These are phyloP conservation scores for Drosophila antonietae DNA, from an alignment of 2,888 invertebrate species.

Conservation along the genomic window DNA sequence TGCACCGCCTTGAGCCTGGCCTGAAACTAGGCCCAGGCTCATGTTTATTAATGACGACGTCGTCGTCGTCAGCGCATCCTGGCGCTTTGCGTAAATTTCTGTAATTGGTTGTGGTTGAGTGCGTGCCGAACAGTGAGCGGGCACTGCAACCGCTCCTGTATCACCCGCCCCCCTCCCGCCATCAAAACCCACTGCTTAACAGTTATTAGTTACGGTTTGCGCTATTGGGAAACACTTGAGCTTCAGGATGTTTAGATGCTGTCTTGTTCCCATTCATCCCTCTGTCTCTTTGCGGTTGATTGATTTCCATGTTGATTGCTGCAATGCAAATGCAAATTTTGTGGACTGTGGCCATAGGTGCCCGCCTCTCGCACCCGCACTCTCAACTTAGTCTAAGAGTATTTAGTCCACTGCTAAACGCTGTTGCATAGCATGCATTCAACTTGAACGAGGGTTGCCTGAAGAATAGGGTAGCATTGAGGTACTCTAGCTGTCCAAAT, in stretches of 20 bases:
- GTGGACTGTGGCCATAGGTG: conserved; percentile 29
- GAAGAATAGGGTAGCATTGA: conserved; percentile 9
- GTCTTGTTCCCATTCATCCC: conserved; percentile 9
- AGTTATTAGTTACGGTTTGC: conserved; percentile 72
- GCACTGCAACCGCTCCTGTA: conserved; percentile 10
- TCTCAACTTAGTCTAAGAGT: conserved; percentile 15
- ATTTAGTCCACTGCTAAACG: conserved; percentile 51
- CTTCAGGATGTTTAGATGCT: conserved; percentile 32
- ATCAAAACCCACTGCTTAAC: conserved; percentile 29
- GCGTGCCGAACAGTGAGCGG: conserved; percentile 43
- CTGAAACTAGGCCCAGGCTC: conserved; percentile 58
- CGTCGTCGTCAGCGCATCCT: conserved; percentile 55
- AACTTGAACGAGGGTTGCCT: conserved; percentile 24
- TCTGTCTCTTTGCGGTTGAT: conserved; percentile 64
- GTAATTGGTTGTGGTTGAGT: conserved; percentile 76
- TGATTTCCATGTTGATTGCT: conserved; percentile 73
- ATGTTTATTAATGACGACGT: conserved; percentile 73
- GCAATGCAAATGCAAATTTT: conserved; percentile 69
- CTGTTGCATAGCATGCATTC: conserved; percentile 49
- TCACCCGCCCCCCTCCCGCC: no score
- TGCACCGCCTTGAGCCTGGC: conserved; percentile 38
- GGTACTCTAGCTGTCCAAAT: conserved; percentile 7
- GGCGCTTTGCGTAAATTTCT: conserved; percentile 72
- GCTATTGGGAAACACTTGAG: conserved; percentile 69
- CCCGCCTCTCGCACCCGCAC: not conserved